phyloP scores from a whole-genome alignment of 2,888 invertebrate genomes.

The Amphiduros pacificus region DNA sequence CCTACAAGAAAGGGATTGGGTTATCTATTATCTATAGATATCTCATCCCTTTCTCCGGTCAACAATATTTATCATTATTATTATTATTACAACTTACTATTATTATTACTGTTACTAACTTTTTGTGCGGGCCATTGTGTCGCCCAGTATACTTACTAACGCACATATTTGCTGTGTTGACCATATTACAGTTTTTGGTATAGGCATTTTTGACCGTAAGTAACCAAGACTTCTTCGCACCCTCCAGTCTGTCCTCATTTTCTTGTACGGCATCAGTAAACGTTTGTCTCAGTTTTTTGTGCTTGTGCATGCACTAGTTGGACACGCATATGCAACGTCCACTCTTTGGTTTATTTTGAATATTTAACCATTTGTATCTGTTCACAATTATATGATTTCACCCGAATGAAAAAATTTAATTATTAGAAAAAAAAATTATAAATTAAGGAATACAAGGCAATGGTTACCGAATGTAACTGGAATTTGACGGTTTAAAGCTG shows the following conservation, averaged over 20 bases:
- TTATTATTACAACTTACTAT: too few relatives aligned
- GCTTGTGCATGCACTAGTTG: constrained; percentile 11
- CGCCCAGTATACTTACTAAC: constrained; percentile 11
- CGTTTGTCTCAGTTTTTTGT: constrained; percentile 18
- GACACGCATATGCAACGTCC: background rate
- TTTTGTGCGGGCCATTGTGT: background rate
- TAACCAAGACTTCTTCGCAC: too few relatives aligned
- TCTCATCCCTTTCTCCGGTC: too few relatives aligned
- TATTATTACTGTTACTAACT: constrained; percentile 4
- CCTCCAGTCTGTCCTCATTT: too few relatives aligned
- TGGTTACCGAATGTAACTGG: too few relatives aligned
- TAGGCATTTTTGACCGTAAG: constrained; percentile 21
- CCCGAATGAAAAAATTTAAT: too few relatives aligned
- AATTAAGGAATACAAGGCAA: too few relatives aligned
- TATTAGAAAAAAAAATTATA: too few relatives aligned
- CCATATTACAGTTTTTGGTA: constrained; percentile 14
- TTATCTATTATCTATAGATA: too few relatives aligned
- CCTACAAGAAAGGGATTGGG: too few relatives aligned
- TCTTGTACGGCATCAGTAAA: constrained; percentile 11
- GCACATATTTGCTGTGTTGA: constrained; percentile 21
- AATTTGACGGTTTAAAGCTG: too few relatives aligned
- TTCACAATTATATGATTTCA: constrained; percentile 17
- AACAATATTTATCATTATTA: too few relatives aligned
- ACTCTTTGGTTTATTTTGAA: constrained; percentile 9
- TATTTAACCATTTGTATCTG: constrained; percentile 19